Evolutionary conservation across 2,888 invertebrate species (phyloP).

Genomic region (Anaspis maculata): DNA sequence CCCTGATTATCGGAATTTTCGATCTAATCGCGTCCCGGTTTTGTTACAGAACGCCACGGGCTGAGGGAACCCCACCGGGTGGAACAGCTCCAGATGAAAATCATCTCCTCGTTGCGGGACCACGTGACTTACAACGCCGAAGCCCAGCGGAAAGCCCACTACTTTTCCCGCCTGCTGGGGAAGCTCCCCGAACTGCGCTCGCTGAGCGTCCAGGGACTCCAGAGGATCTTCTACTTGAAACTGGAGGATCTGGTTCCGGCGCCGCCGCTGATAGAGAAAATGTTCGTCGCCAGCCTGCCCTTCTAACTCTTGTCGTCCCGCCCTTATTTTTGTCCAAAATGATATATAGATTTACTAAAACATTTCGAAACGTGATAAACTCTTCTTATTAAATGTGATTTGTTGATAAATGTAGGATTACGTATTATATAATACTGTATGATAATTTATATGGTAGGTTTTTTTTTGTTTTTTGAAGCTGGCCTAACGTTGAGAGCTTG

Average conservation of each 20-base stretch:
- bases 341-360: constrained; percentile 1
- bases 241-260: constrained; percentile 87
- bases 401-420: constrained; percentile 20
- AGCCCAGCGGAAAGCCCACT: constrained; percentile 83
- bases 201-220: constrained; percentile 86
- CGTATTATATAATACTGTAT: no score
- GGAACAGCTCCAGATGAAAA: constrained; percentile 93
- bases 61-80: constrained; percentile 85
- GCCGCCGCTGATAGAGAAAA: constrained; percentile 87
- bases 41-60: constrained; percentile 84
- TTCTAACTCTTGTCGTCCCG: no score
- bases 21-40: no score
- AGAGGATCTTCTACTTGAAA: constrained; percentile 90
- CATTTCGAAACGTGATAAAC: constrained; percentile 34
- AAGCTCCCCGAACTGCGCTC: constrained; percentile 89
- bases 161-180: constrained; percentile 86
- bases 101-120: constrained; percentile 89
- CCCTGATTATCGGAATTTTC: no score
- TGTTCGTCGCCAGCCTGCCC: constrained; percentile 91
- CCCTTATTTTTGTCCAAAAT: constrained; percentile 7
- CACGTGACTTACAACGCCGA: constrained; percentile 91
- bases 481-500: no score
- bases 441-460: no score
- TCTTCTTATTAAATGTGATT: constrained; percentile 41
- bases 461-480: no score